phyloP scores from a whole-genome alignment of 2,797 vertebrate species.

The Siniperca scherzeri region DNA sequence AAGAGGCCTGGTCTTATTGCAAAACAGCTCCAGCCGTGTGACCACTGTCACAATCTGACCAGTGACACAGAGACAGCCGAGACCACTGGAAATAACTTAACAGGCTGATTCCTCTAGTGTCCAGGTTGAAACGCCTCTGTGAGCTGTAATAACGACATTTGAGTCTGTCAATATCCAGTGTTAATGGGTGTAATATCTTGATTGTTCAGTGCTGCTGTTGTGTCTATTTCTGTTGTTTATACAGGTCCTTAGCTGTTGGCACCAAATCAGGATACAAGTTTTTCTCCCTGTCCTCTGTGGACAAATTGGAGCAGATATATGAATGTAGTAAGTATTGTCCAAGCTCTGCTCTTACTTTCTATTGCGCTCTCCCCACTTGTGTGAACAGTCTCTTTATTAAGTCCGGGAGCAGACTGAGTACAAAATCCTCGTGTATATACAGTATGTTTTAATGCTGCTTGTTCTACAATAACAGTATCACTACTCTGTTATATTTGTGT shows the following conservation, averaged over 20 bases:
- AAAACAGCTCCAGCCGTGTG: constrained; percentile 49
- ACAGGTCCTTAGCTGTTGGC: constrained; percentile 97
- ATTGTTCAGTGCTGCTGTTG: not conserved
- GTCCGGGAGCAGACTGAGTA: not conserved
- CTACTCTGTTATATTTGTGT: not conserved
- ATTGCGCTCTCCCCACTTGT: not conserved
- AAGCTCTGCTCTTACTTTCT: not conserved
- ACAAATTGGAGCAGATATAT: constrained; percentile 99
- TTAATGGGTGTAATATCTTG: not conserved
- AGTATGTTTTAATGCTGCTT: not conserved
- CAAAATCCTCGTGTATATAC: not conserved
- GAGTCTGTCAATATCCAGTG: too few relatives aligned
- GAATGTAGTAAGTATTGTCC: constrained; percentile 96
- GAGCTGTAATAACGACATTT: not conserved
- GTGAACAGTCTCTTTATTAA: not conserved
- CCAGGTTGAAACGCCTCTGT: not conserved
- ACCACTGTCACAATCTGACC: constrained; percentile 25
- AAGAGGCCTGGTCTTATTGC: constrained; percentile 45
- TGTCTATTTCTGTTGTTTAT: constrained; percentile 26
- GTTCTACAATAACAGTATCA: not conserved
- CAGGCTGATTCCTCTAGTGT: not conserved
- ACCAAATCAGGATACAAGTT: constrained; percentile 99
- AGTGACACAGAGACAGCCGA: not conserved
- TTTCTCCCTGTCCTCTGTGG: constrained; percentile 98
- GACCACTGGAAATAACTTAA: not conserved